Base-by-base conservation (phyloP, 2,888 invertebrate genomes). In the Cheilosia variabilis region DNA sequence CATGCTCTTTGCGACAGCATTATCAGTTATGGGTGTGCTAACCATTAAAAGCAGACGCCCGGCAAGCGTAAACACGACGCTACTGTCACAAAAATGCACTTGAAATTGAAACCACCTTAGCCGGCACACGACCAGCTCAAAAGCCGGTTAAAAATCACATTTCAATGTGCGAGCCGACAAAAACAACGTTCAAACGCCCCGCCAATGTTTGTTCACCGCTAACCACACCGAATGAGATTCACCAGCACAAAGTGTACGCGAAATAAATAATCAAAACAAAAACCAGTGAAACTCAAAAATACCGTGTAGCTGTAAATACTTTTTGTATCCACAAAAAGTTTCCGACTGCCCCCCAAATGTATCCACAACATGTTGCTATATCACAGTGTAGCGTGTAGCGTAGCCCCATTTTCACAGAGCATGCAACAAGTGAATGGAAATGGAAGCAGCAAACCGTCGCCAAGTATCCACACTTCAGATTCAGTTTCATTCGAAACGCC, bases 401-500 rank as follows among this genome's bases (percentile, higher is more conserved):
- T 19, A 7, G 9, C 17, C 22, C 24, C 71, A 50, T 63, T 52
- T 63, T 3, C 7, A 3, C 17, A 13, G 58, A 50, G 13, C 60
- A 52, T 68, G 76, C 86, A 86, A 86, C 86, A 86, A 86, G 86
- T 86, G 81, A 86, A 86, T 66, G 66, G 24, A 24, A 15, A 24
- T 24, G 24, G 52, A 22, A 22, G 52, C 15, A 22, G 37, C 53
- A 50, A 37, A 83, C 66, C 37, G 69, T 62, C 82, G 68, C 66
- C 41, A 43, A 17, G 53, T 63, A 22, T 82, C 52, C 73, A 41
- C 66, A 65, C 52, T 47, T 17, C 19, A 69, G 57, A 80, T 72
- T 86, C 72, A 86, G 86, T 86, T 86, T 81, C 86, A 77, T 68
- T 86, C 71, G 81, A 81, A 86, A 81, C 81, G 86, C 45, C 86